phyloP scores from a whole-genome alignment of 2,888 invertebrate species.

The Sicus ferrugineus region DNA sequence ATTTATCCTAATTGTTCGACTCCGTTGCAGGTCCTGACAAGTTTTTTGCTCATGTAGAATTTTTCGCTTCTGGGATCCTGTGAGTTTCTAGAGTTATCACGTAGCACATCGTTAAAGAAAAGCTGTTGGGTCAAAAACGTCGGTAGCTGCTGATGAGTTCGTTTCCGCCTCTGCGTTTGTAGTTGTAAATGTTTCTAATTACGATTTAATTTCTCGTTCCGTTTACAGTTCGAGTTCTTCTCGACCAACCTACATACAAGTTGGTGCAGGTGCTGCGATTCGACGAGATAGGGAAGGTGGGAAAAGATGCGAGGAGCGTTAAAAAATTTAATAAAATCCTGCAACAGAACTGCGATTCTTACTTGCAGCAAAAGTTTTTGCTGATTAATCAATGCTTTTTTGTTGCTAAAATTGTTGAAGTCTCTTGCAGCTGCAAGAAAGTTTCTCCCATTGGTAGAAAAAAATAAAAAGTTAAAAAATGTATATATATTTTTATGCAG shows the following conservation, averaged over 20 bases:
- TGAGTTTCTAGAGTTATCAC: background rate
- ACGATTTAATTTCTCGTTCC: slow-evolving; percentile 25
- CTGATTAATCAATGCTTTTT: background rate
- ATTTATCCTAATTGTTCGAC: no score
- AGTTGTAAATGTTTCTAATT: slow-evolving; percentile 22
- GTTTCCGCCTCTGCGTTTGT: no score
- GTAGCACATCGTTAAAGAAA: background rate
- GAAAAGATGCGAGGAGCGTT: no score
- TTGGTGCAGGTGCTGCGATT: background rate
- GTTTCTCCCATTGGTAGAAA: background rate
- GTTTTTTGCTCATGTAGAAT: background rate
- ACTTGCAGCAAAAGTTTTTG: background rate
- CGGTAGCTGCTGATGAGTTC: no score
- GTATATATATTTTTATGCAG: background rate
- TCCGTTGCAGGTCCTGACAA: background rate
- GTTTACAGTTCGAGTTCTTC: slow-evolving; percentile 21
- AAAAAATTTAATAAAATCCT: no score
- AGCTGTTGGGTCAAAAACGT: no score
- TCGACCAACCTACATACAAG: background rate
- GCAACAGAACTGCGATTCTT: background rate
- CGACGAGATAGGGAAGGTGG: no score
- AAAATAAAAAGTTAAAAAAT: no score
- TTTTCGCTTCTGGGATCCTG: background rate
- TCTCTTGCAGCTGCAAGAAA: no score
- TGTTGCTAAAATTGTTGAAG: background rate